Percentiles rank a stretch among this genome's conserved stretches.
phyloP scores from a whole-genome alignment of 2,888 invertebrate genomes.

The Drosophila limbata region DNA sequence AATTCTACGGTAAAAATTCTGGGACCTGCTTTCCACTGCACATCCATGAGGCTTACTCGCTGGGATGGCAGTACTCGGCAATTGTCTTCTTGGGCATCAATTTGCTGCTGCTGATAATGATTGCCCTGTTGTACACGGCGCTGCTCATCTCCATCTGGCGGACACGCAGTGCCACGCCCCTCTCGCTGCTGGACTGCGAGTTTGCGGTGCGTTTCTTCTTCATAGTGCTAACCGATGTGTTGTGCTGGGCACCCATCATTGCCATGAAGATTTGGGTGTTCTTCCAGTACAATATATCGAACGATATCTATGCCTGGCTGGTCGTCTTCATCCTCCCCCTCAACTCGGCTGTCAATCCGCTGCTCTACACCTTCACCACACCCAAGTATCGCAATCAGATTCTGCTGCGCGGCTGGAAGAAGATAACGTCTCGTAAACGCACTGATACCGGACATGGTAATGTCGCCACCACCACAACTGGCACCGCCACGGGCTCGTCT shows the following conservation, averaged over 20 bases:
- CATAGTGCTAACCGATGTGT: slow-evolving; percentile 89
- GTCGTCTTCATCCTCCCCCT: slow-evolving; percentile 89
- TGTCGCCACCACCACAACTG: slow-evolving; percentile 80
- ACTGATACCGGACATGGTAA: slow-evolving; percentile 82
- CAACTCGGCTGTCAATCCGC: slow-evolving; percentile 89
- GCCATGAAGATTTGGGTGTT: slow-evolving; percentile 88
- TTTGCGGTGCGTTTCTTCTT: slow-evolving; percentile 89
- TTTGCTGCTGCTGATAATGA: slow-evolving; percentile 87
- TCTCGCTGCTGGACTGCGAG: slow-evolving; percentile 88
- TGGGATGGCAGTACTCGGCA: slow-evolving; percentile 91
- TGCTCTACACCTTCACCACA: slow-evolving; percentile 89
- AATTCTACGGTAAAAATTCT: slow-evolving; percentile 88
- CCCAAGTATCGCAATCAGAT: slow-evolving; percentile 88
- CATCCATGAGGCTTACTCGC: slow-evolving; percentile 88
- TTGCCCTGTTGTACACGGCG: slow-evolving; percentile 87
- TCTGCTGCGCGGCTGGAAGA: slow-evolving; percentile 84
- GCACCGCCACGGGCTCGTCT: slow-evolving; percentile 82
- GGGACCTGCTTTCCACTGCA: slow-evolving; percentile 90
- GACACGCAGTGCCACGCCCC: slow-evolving; percentile 87
- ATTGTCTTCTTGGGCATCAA: slow-evolving; percentile 90
- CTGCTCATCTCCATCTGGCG: slow-evolving; percentile 88
- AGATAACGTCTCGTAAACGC: slow-evolving; percentile 83
- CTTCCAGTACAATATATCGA: slow-evolving; percentile 86
- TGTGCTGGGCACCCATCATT: slow-evolving; percentile 90
- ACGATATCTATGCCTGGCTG: slow-evolving; percentile 88